Evolutionary conservation across 2,113 vertebrate genomes (phyloP), one percentile per base, ranked within the genome.

Genomic region (Callipepla squamata): DNA sequence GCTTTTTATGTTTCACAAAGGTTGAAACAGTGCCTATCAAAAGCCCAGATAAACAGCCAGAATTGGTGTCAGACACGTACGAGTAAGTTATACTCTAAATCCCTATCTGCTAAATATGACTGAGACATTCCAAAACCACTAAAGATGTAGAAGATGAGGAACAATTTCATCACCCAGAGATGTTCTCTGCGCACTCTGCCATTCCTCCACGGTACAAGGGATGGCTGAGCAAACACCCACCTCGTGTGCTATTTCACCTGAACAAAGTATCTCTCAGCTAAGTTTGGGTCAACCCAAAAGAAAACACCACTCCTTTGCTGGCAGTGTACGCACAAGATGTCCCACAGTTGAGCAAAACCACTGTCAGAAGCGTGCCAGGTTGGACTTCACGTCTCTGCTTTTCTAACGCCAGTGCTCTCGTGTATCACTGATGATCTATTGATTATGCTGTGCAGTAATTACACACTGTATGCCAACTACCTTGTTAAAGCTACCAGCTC

Each of bases 401-500:
- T 69, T 53, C 53, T 65, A 45, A 62, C 85, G 57, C 4, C 7
- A 63, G 50, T 1, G 8, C 34, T 47, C 32, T 44, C 7, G 4
- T 16, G n/a, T 42, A 9, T 40, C 91, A 45, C n/a, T 53, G 87
- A 30, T 14, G 32, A 44, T 1, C 2, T 65, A n/a, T 5, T 81
- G 92, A 77, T 85, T 91, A 76, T n/a, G 79, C 38, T 85, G 40
- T 28, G 30, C 36, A 80, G 87, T 78, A 89, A 78, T 87, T 86
- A 91, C 80, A 25, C 44, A 28, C 51, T 61, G 70, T 44, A 42
- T 55, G 86, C 80, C 89, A 94, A 45, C 80, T 68, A 79, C 87
- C 82, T 87, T 90, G 88, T 90, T 89, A 89, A 91, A 96, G 86
- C 68, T 63, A 57, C 28, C 32, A 58, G 55, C 81, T 94, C 58